Conservation (phyloP, 2,797 vertebrate genomes). For the Semotilus atromaculatus region DNA sequence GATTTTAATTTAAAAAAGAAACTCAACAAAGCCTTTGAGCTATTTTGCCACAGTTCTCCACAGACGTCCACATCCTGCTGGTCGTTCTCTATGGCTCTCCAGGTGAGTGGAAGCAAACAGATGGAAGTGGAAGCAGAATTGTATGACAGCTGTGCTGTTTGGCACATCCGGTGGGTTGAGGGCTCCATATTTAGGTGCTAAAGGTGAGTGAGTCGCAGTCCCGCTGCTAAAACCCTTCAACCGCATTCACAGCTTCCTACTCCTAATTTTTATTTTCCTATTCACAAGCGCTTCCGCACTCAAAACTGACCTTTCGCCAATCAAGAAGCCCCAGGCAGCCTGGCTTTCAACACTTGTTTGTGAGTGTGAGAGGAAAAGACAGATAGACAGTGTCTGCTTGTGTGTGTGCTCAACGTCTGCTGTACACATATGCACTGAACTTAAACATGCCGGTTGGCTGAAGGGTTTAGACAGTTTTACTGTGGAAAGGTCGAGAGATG, state of each 20-base stretch:
- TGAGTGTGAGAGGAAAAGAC: neutral
- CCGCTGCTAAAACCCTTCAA: slow-evolving; percentile 29
- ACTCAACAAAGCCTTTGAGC: neutral
- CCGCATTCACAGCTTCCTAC: slow-evolving; percentile 28
- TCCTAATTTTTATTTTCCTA: slow-evolving; percentile 48
- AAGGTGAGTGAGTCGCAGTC: slow-evolving; percentile 15
- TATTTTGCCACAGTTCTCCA: slow-evolving; percentile 24
- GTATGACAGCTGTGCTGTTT: slow-evolving; percentile 36
- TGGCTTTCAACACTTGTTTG: slow-evolving; percentile 32
- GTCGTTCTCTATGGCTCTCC: slow-evolving; percentile 27
- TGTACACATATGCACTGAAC: neutral
- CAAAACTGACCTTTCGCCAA: slow-evolving; percentile 47
- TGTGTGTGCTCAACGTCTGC: slow-evolving; percentile 11
- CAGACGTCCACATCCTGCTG: slow-evolving; percentile 39
- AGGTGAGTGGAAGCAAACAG: slow-evolving; percentile 34
- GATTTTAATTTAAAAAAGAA: neutral
- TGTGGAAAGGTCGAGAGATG: slow-evolving; percentile 17
- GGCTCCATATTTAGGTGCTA: slow-evolving; percentile 34
- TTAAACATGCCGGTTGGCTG: neutral
- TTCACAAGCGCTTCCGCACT: slow-evolving; percentile 12
- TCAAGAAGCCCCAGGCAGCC: slow-evolving; percentile 26
- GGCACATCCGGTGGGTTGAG: slow-evolving; percentile 10
- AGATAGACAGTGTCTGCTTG: neutral
- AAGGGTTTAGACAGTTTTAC: slow-evolving; percentile 27
- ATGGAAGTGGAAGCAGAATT: slow-evolving; percentile 23